Evolutionary conservation across 1,140 invertebrate species (phyloP), one percentile per base, ranked within the genome.

Genomic region (Aphis gossypii): DNA sequence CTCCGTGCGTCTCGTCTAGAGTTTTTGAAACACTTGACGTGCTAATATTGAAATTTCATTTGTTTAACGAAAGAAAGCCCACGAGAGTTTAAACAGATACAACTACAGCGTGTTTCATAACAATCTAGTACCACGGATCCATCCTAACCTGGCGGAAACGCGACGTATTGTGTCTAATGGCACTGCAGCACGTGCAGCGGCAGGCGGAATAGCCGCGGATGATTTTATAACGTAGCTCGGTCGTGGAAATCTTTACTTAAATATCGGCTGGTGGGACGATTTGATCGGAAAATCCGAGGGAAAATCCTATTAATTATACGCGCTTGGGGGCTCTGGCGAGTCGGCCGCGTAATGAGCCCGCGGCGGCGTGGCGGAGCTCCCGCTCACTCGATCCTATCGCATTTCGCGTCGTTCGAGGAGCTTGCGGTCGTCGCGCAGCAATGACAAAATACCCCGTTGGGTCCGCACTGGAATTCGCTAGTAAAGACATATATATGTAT

Each of bases 261-360:
- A 44, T 9, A 84, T 44, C 23, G 35, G 23, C 41, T 30, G 38
- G 23, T 23, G 18, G 44, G 7, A 38, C 83, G 83, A 14, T 51
- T 51, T 14, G 25, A 88, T n/a, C n/a, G 86, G 30, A 51, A 51
- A 51, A 51, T 51, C 56, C 68, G 44, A 35, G 41, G 41, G 68
- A 46, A 92, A 92, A 92, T 92, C 91, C 44, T 92, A 83, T 92
- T 83, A 92, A 92, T 92, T 92, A 82, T 83, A 18, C 41, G 5
- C 25, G 23, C 56, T 18, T 0, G 41, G 30, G 20, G 25, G 11
- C 30, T 18, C 46, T 30, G 83, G 21, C 21, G n/a, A 83, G 25
- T 83, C 76, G n/a, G 18, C 20, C n/a, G 35, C 8, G n/a, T 44
- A 44, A 76, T 76, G 60, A 56, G 35, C 92, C 35, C 48, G 11